Conservation (phyloP, 2,888 invertebrate species). For the Macropis europaea region DNA sequence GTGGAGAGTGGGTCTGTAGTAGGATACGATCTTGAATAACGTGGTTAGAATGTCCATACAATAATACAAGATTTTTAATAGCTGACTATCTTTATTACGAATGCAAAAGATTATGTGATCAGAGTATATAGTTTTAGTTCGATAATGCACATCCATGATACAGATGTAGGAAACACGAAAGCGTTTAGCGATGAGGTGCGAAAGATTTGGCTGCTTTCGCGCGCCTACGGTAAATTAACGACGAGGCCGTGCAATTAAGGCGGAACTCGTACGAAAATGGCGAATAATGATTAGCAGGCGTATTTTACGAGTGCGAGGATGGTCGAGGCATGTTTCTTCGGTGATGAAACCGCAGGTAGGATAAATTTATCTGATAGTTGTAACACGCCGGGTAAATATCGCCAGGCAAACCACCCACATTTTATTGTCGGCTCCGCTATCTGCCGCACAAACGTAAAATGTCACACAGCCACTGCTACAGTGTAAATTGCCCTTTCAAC, state of each 20-base stretch:
- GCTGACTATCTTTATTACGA: no score
- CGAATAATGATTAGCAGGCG: slow-evolving; percentile 46
- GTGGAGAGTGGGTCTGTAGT: no score
- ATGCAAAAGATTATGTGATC: no score
- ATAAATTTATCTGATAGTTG: slow-evolving; percentile 47
- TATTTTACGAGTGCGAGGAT: slow-evolving; percentile 41
- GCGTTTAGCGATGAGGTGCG: slow-evolving; percentile 8
- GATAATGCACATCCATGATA: no score
- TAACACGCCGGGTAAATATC: slow-evolving; percentile 38
- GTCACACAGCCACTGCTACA: slow-evolving; percentile 35
- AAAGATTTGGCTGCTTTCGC: slow-evolving; percentile 30
- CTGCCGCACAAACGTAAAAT: slow-evolving; percentile 38
- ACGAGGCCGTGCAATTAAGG: slow-evolving; percentile 46
- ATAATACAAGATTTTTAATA: no score
- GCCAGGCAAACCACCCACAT: slow-evolving; percentile 41
- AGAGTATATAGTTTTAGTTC: no score
- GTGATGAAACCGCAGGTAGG: slow-evolving; percentile 33
- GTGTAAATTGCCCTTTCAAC: slow-evolving; percentile 22
- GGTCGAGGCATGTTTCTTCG: slow-evolving; percentile 13
- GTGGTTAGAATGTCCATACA: no score
- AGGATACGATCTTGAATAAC: no score
- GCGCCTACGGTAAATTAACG: slow-evolving; percentile 32
- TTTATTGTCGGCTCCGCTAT: slow-evolving; percentile 23
- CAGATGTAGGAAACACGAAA: background rate
- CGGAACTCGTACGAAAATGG: slow-evolving; percentile 34